These are phyloP conservation scores for Caretta caretta DNA, from an alignment of 2,113 vertebrate genomes.

Conservation along the genomic window DNA sequence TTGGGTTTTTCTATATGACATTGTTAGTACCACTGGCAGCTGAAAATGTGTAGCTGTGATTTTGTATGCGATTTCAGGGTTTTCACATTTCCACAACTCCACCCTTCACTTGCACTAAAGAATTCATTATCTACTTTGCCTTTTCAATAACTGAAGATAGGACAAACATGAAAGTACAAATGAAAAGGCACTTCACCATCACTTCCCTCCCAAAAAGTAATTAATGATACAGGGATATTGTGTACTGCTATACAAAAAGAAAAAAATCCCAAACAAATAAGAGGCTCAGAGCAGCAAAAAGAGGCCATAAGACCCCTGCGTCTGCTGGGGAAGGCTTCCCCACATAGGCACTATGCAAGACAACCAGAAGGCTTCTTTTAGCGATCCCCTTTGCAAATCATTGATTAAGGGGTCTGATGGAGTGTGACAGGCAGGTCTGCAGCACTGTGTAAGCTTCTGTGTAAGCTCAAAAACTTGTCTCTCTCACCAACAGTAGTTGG, in stretches of 20 bases:
- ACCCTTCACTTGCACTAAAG: neutral
- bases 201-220: neutral
- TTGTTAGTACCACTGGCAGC: neutral
- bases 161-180: accelerated
- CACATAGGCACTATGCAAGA: neutral
- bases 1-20: neutral
- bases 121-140: neutral
- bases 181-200: neutral
- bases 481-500: neutral
- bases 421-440: neutral
- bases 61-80: neutral
- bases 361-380: neutral
- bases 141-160: neutral
- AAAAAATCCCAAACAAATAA: neutral
- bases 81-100: neutral
- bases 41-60: accelerated
- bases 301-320: neutral
- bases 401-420: neutral
- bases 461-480: neutral
- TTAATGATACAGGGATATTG: accelerated
- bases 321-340: neutral
- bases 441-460: neutral
- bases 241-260: accelerated
- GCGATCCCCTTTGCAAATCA: neutral
- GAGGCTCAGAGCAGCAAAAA: neutral